Conservation (phyloP, 2,888 invertebrate species). For the Oithona nana region DNA sequence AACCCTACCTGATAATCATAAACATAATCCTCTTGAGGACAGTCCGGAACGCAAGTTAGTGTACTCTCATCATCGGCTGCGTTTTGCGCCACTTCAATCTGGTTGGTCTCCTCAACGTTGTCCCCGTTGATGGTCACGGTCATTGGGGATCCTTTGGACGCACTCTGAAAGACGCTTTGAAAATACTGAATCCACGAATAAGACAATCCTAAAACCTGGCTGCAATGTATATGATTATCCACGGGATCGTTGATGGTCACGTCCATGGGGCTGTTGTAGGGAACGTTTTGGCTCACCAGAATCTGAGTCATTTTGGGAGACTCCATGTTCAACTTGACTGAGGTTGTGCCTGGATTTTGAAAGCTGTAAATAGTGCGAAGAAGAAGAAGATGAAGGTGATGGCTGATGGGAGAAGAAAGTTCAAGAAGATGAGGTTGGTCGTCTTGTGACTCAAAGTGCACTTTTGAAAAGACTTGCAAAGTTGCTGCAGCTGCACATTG, state of each 20-base stretch:
- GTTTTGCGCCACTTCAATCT: conserved; percentile 4
- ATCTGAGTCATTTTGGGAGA: neutral
- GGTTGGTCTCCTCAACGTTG: neutral
- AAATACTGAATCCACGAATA: neutral
- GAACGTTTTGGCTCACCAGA: conserved; percentile 14
- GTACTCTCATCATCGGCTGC: conserved; percentile 7
- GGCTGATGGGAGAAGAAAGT: too few relatives aligned
- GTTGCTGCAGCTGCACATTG: too few relatives aligned
- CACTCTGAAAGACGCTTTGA: neutral
- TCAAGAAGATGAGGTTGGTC: too few relatives aligned
- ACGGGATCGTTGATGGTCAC: conserved; percentile 8
- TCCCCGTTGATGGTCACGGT: neutral
- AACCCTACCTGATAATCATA: neutral
- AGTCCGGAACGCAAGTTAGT: neutral
- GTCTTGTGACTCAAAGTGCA: too few relatives aligned
- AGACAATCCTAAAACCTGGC: conserved; percentile 3
- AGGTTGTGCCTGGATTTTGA: neutral
- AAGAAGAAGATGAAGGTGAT: too few relatives aligned
- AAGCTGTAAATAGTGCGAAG: too few relatives aligned
- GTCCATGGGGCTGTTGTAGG: conserved; percentile 4
- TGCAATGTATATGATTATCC: neutral
- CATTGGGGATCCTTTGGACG: neutral
- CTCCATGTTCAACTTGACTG: conserved; percentile 7
- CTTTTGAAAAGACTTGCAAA: too few relatives aligned
- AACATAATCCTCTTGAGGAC: neutral